These are phyloP conservation scores for Drosophila quinaria DNA, from an alignment of 2,888 invertebrate genomes.

Conservation along the genomic window DNA sequence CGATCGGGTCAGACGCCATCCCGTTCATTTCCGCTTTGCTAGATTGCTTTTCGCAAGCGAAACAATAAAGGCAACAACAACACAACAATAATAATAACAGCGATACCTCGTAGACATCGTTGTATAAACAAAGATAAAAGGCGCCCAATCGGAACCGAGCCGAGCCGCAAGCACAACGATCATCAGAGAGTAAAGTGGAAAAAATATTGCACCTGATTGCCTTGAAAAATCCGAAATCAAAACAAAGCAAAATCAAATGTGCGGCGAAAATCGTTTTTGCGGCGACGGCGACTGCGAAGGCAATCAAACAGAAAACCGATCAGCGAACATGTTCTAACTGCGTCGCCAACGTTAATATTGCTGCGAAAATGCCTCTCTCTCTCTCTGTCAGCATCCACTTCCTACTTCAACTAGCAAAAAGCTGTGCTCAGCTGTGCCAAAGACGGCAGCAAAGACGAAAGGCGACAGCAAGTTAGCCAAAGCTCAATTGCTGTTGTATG, in stretches of 20 bases:
- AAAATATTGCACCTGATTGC: constrained; percentile 78
- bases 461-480: constrained; percentile 70
- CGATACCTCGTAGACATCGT: constrained; percentile 45
- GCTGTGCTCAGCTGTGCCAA: constrained; percentile 64
- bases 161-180: constrained; percentile 31
- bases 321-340: constrained; percentile 77
- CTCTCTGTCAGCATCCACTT: constrained; percentile 46
- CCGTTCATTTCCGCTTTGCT: constrained; percentile 76
- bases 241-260: constrained; percentile 70
- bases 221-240: constrained; percentile 72
- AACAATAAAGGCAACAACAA: constrained; percentile 19
- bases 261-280: constrained; percentile 57
- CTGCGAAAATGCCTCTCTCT: constrained; percentile 38
- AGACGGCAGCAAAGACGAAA: constrained; percentile 22
- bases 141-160: constrained; percentile 75
- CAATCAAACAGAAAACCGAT: constrained; percentile 65
- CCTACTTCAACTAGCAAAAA: constrained; percentile 56
- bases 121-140: constrained; percentile 56
- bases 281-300: constrained; percentile 41
- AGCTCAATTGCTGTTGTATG: constrained; percentile 70
- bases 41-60: constrained; percentile 52
- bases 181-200: constrained; percentile 43
- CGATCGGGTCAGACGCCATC: constrained; percentile 19
- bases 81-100: constrained; percentile 24
- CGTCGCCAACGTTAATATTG: constrained; percentile 46